Conservation (phyloP, 2,113 vertebrate genomes). For the Varanus salvator region DNA sequence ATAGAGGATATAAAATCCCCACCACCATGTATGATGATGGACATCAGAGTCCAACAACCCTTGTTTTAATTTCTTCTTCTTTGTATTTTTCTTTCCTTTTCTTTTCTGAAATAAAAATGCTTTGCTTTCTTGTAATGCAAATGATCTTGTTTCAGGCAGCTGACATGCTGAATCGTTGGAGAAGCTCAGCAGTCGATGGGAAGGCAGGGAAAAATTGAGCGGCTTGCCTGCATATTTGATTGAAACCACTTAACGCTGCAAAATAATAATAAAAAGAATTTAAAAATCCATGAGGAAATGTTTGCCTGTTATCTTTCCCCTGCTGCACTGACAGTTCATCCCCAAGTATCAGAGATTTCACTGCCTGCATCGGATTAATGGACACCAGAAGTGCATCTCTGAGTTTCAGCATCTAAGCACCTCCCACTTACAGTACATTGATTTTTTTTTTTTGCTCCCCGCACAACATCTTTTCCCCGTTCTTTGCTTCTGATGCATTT, state of each 20-base stretch:
- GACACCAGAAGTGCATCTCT: conserved; percentile 60
- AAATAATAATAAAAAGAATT: conserved; percentile 8
- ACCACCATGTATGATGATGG: too few species aligned
- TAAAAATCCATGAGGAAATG: not conserved
- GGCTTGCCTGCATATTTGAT: conserved; percentile 49
- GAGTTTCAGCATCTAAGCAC: conserved; percentile 67
- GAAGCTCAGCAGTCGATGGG: conserved; percentile 9
- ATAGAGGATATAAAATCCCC: too few species aligned
- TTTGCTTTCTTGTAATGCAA: conserved; percentile 58
- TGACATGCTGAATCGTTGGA: conserved; percentile 54
- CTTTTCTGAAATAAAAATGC: not conserved
- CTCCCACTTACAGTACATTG: conserved; percentile 75
- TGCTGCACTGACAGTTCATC: not conserved
- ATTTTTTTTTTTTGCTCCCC: conserved; percentile 65
- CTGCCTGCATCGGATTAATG: conserved; percentile 60
- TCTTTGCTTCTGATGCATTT: conserved; percentile 72
- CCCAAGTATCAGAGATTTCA: conserved; percentile 39
- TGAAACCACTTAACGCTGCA: conserved; percentile 37
- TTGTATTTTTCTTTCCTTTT: too few species aligned
- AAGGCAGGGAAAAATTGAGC: conserved; percentile 26
- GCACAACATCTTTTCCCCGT: rapidly evolving
- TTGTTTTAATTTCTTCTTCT: too few species aligned
- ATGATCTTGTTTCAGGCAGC: conserved; percentile 54
- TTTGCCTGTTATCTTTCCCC: conserved; percentile 36
- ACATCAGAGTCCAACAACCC: too few species aligned